Conservation (phyloP, 2,113 vertebrate genomes). For the Xerus inauris region DNA sequence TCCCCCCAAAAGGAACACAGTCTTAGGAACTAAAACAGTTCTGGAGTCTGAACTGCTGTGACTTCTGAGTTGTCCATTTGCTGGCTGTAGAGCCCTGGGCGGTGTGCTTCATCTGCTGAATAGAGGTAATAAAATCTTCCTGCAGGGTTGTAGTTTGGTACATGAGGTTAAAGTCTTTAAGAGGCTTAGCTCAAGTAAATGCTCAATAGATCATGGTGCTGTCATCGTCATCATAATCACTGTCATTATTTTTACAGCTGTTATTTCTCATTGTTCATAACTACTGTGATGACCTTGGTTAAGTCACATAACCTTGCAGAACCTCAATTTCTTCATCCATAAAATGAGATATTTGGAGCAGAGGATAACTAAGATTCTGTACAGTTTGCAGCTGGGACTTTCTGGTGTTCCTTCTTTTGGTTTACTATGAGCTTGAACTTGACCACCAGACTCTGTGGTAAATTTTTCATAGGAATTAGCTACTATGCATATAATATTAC, state of each 20-base stretch:
- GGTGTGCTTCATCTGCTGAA: slow-evolving; percentile 45
- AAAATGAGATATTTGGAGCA: slow-evolving; percentile 38
- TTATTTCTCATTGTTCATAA: slow-evolving; percentile 48
- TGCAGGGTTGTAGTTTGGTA: slow-evolving; percentile 19
- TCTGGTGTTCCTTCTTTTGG: not conserved
- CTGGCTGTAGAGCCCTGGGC: not conserved
- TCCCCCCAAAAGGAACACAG: not conserved
- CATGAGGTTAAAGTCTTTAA: slow-evolving; percentile 74
- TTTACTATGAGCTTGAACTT: slow-evolving; percentile 28
- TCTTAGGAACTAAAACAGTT: not conserved
- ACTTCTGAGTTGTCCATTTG: slow-evolving; percentile 27
- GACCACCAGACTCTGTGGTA: not conserved
- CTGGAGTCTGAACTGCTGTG: slow-evolving; percentile 3
- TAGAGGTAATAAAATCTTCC: slow-evolving; percentile 73
- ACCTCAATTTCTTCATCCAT: slow-evolving; percentile 57
- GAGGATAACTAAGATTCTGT: slow-evolving; percentile 7
- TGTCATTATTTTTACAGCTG: slow-evolving; percentile 68
- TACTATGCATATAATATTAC: not conserved
- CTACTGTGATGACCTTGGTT: slow-evolving; percentile 68
- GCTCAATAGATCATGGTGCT: slow-evolving; percentile 64
- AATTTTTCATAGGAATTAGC: not conserved
- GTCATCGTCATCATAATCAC: slow-evolving; percentile 67
- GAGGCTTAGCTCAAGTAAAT: slow-evolving; percentile 62
- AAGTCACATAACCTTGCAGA: slow-evolving; percentile 54
- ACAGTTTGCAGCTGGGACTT: not conserved